phyloP scores from a whole-genome alignment of 2,888 invertebrate species.

The Tillus elongatus region DNA sequence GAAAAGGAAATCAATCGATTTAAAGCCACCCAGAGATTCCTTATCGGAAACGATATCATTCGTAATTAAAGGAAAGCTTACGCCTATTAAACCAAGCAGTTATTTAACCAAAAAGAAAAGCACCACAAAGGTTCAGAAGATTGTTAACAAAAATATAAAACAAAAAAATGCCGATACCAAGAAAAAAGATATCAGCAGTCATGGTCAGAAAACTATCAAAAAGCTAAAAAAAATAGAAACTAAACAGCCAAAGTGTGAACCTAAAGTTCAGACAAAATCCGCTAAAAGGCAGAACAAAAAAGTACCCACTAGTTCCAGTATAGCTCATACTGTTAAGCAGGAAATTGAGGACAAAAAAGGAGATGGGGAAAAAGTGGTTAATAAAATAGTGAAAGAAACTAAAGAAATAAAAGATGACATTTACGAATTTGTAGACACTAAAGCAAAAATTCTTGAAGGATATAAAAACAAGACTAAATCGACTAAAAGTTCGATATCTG shows the following conservation, averaged over 20 bases:
- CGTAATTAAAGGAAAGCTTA: conserved; percentile 38
- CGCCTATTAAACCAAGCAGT: conserved; percentile 31
- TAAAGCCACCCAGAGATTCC: conserved; percentile 29
- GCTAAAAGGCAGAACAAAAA: conserved; percentile 23
- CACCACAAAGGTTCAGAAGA: no score
- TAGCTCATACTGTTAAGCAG: not conserved
- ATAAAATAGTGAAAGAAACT: conserved; percentile 9
- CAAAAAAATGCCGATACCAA: no score
- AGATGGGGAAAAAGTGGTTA: conserved; percentile 1
- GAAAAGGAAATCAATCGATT: conserved; percentile 27
- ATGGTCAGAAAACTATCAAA: no score
- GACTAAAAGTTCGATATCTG: conserved; percentile 11
- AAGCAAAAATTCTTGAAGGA: conserved; percentile 11
- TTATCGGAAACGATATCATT: conserved; percentile 39
- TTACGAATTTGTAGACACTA: conserved; percentile 10
- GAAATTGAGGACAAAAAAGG: not conserved
- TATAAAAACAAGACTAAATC: conserved; percentile 10
- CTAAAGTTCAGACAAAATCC: conserved; percentile 28
- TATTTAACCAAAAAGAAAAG: conserved; percentile 23
- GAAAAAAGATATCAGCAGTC: no score
- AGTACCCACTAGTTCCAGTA: not conserved
- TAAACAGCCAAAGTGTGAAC: no score
- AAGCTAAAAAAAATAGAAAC: no score
- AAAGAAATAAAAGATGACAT: conserved; percentile 13
- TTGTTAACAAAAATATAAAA: no score